A percentile compares a stretch with the other conserved stretches of the same genome.
phyloP scores from a whole-genome alignment of 2,888 invertebrate species.

The Eristalis arbustorum region DNA sequence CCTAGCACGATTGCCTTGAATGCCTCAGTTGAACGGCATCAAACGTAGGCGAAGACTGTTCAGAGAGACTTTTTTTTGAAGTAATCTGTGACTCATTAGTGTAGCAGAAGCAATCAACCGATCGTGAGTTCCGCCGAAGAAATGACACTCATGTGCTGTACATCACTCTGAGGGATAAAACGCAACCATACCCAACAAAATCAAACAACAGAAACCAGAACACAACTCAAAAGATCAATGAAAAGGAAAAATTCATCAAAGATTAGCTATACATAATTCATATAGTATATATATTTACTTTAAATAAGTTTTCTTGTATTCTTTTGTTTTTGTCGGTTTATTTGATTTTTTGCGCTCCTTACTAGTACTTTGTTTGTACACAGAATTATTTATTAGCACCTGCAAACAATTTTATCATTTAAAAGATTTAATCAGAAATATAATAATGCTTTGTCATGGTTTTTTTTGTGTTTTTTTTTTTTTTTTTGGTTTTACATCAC shows the following conservation, averaged over 20 bases:
- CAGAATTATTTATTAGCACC: constrained; percentile 13
- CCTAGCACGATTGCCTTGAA: no score
- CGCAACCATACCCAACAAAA: not conserved
- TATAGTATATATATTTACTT: not conserved
- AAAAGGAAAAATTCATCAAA: no score
- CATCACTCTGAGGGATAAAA: no score
- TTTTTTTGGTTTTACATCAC: not conserved
- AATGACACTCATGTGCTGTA: no score
- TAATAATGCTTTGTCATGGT: not conserved
- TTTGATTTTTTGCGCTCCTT: constrained; percentile 22
- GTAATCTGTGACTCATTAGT: no score
- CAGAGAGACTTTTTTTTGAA: no score
- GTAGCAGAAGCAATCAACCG: no score
- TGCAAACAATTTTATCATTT: constrained; percentile 15
- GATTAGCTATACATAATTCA: no score
- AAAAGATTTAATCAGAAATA: not conserved
- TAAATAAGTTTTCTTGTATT: not conserved
- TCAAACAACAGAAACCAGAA: not conserved
- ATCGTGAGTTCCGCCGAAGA: no score
- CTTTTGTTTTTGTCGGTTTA: not conserved
- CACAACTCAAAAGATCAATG: not conserved
- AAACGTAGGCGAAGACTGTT: no score
- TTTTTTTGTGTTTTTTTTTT: no score
- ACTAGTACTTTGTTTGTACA: not conserved
- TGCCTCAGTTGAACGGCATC: no score